A percentile compares a stretch with the other conserved stretches of the same genome.
Evolutionary conservation across 2,113 vertebrate genomes (phyloP).

Genomic region (Pterocles burchelli): DNA sequence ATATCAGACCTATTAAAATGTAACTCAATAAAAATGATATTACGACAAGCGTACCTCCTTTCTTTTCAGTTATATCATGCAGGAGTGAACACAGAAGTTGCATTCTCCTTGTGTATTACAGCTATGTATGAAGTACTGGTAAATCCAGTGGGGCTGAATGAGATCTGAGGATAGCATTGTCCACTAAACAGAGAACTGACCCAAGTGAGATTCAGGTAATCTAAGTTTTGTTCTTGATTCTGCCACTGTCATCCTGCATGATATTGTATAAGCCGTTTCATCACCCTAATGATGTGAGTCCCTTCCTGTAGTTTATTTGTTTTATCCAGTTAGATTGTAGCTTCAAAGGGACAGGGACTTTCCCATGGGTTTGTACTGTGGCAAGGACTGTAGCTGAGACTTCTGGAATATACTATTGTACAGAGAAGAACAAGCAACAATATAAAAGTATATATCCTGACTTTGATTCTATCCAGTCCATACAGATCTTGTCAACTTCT

Average conservation of each 20-base stretch:
- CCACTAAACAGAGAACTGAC: background rate
- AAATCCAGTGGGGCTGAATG: background rate
- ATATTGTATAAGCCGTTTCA: background rate
- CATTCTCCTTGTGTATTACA: background rate
- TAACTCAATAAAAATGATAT: background rate
- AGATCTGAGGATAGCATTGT: background rate
- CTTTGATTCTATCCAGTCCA: background rate
- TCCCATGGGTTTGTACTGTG: background rate
- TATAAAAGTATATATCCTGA: background rate
- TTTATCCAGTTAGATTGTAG: background rate
- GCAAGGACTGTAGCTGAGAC: background rate
- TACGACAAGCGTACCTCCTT: background rate
- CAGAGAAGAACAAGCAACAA: background rate
- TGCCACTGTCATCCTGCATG: background rate
- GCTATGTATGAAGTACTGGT: background rate
- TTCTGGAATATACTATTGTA: background rate
- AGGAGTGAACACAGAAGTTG: background rate
- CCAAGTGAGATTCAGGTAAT: background rate
- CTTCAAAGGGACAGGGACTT: background rate
- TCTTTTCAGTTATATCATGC: background rate
- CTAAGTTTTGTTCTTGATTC: background rate
- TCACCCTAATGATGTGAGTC: background rate
- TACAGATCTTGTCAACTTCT: background rate
- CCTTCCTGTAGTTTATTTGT: background rate
- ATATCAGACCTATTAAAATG: constrained; percentile 3